These are phyloP conservation scores for Hyles lineata DNA, from an alignment of 2,888 invertebrate species.

Conservation along the genomic window DNA sequence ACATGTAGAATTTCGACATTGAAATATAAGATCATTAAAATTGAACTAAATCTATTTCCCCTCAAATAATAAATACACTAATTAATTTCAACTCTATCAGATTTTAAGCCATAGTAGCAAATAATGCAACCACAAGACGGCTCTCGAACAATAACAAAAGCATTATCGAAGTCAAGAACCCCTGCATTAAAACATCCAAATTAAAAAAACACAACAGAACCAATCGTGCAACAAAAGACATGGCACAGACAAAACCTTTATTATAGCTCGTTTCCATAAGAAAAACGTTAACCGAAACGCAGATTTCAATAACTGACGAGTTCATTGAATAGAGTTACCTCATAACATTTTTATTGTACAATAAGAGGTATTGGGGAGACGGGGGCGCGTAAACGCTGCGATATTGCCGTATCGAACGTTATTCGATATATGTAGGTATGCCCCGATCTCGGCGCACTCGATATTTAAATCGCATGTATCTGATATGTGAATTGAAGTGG, in stretches of 20 bases:
- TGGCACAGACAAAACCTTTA: constrained; percentile 60
- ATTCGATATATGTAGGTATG: constrained; percentile 42
- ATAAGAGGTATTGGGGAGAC: constrained; percentile 71
- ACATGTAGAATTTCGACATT: too few species aligned
- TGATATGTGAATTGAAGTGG: neutral
- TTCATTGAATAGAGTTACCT: constrained; percentile 82
- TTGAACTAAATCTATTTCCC: too few species aligned
- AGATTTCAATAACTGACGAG: constrained; percentile 80
- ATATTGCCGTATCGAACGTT: constrained; percentile 72
- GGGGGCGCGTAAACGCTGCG: constrained; percentile 65
- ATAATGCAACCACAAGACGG: neutral
- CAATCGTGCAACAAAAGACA: constrained; percentile 54
- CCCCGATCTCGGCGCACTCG: constrained; percentile 7
- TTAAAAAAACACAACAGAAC: neutral
- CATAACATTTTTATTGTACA: constrained; percentile 83
- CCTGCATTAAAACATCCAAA: constrained; percentile 1
- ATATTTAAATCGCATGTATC: constrained; percentile 10
- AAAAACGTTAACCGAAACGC: constrained; percentile 72
- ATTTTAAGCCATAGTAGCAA: neutral
- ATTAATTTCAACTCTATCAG: neutral
- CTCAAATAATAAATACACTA: too few species aligned
- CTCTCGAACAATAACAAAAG: neutral
- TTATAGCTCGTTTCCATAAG: constrained; percentile 63
- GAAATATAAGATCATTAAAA: too few species aligned
- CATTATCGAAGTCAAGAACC: neutral